These are phyloP conservation scores for Micromesistius poutassou DNA, from an alignment of 2,797 vertebrate species.

Conservation along the genomic window DNA sequence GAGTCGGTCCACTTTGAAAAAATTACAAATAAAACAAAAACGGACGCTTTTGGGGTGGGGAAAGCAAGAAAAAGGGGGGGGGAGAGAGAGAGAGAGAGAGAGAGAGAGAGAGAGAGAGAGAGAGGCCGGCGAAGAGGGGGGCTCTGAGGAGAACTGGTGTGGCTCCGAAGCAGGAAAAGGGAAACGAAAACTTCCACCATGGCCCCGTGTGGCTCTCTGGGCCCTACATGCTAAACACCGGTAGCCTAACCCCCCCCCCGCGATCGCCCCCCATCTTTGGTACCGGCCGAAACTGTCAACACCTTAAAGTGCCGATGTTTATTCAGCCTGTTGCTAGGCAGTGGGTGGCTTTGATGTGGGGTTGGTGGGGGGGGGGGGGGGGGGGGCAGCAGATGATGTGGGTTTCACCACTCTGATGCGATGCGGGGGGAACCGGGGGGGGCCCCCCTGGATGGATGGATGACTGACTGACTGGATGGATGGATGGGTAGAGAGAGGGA, in stretches of 20 bases:
- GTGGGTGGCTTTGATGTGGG: constrained; percentile 21
- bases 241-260: constrained; percentile 11
- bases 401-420: not conserved
- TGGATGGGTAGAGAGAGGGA: too few relatives aligned
- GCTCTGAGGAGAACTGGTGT: not conserved
- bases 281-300: constrained; percentile 26
- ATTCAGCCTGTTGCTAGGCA: constrained; percentile 23
- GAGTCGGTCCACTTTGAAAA: not conserved
- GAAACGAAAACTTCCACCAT: not conserved
- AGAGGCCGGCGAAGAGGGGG: not conserved
- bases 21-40: not conserved
- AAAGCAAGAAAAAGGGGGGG: not conserved
- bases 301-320: constrained; percentile 24
- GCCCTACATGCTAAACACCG: not conserved
- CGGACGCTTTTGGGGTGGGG: not conserved
- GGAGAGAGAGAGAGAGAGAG: not conserved
- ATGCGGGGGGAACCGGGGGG: constrained; percentile 12
- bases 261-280: constrained; percentile 18
- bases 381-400: constrained; percentile 7
- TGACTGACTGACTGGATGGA: too few relatives aligned
- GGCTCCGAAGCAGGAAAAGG: not conserved
- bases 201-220: not conserved
- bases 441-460: constrained; percentile 9
- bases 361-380: not conserved
- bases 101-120: not conserved